Percentiles rank a stretch among this genome's conserved stretches.
Evolutionary conservation across 1,140 invertebrate species (phyloP).

Genomic region (Drosophila littoralis): DNA sequence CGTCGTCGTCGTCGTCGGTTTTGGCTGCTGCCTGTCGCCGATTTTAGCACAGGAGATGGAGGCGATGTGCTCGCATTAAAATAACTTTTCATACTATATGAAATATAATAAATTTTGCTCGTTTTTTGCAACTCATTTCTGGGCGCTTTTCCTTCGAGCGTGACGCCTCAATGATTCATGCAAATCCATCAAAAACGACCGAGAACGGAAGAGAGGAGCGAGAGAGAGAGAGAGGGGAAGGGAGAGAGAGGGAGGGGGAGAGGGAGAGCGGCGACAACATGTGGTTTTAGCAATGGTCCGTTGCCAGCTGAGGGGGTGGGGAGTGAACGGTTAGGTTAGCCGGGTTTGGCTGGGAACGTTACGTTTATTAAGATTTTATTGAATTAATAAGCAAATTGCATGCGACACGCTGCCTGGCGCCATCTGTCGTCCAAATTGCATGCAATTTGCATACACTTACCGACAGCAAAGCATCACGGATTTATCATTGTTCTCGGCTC

Average conservation of each 20-base stretch:
- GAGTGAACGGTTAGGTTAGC: neutral
- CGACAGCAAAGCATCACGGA: neutral
- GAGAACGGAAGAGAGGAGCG: slow-evolving; percentile 31
- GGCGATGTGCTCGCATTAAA: slow-evolving; percentile 60
- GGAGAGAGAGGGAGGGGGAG: neutral
- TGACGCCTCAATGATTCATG: slow-evolving; percentile 82
- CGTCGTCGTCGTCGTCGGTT: neutral
- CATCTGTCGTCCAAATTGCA: slow-evolving; percentile 68
- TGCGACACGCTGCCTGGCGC: slow-evolving; percentile 77
- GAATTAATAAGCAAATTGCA: slow-evolving; percentile 81
- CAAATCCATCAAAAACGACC: slow-evolving; percentile 71
- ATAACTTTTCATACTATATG: slow-evolving; percentile 74
- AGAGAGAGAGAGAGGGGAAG: neutral
- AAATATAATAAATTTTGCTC: slow-evolving; percentile 62
- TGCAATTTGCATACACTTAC: slow-evolving; percentile 44
- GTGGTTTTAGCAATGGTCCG: slow-evolving; percentile 60
- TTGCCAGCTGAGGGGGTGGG: slow-evolving; percentile 6
- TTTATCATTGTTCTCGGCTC: slow-evolving; percentile 47
- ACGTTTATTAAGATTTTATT: slow-evolving; percentile 71
- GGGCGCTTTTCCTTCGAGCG: slow-evolving; percentile 75
- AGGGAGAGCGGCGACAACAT: slow-evolving; percentile 50
- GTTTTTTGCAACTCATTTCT: slow-evolving; percentile 60
- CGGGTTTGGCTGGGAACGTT: slow-evolving; percentile 22
- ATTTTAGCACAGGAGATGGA: slow-evolving; percentile 57
- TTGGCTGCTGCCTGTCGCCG: slow-evolving; percentile 65